A percentile compares a stretch with the other conserved stretches of the same genome.
Evolutionary conservation across 1,140 invertebrate species (phyloP).

Genomic region (Drosophila neocordata): DNA sequence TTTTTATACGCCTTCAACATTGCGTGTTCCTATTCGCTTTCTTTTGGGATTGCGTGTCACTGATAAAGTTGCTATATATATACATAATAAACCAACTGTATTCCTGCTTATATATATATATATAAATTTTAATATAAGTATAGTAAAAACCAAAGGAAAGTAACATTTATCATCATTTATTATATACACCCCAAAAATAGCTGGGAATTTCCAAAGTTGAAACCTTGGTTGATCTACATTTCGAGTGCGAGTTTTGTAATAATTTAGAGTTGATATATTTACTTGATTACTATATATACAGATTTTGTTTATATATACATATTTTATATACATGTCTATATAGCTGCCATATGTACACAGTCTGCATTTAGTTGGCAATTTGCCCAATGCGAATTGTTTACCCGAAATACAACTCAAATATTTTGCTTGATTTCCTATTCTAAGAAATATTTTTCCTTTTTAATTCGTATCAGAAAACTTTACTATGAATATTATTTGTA

Average conservation of each 20-base stretch:
- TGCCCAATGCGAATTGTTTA: constrained; percentile 1
- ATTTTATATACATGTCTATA: not conserved
- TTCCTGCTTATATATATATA: not conserved
- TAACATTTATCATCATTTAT: constrained; percentile 13
- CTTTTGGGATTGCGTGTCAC: not conserved
- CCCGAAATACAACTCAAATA: constrained; percentile 7
- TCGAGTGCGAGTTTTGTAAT: not conserved
- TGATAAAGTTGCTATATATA: not conserved
- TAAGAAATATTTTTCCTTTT: not conserved
- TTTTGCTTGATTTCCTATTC: constrained; percentile 5
- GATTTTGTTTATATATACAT: not conserved
- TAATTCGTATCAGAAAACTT: no score
- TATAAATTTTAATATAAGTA: not conserved
- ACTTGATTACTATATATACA: not conserved
- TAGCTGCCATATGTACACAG: not conserved
- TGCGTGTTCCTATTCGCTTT: not conserved
- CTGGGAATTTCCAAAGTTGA: constrained; percentile 46
- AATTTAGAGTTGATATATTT: constrained; percentile 5
- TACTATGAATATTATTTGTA: no score
- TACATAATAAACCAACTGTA: no score
- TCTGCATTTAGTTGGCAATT: constrained; percentile 13
- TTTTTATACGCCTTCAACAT: not conserved
- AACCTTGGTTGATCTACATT: constrained; percentile 7
- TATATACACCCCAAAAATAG: constrained; percentile 27
- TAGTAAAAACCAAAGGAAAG: not conserved